These are phyloP conservation scores for Chlorodrepanis virens DNA, from an alignment of 2,113 vertebrate genomes.

Conservation along the genomic window DNA sequence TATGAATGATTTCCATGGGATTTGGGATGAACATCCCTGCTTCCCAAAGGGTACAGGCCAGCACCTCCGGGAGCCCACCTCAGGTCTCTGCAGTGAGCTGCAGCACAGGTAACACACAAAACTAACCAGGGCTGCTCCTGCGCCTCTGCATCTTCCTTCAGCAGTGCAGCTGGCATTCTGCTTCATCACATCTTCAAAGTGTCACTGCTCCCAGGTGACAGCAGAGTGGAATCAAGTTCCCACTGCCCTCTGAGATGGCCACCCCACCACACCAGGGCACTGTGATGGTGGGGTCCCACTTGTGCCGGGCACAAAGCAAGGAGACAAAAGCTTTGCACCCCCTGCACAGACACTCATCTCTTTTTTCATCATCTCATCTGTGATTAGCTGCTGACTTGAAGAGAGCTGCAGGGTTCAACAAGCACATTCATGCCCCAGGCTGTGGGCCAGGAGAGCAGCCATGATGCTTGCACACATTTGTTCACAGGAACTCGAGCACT, in stretches of 20 bases:
- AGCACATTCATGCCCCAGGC: slow-evolving; percentile 29
- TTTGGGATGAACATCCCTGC: neutral
- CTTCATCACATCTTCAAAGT: neutral
- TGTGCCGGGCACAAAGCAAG: neutral
- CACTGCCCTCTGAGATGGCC: neutral
- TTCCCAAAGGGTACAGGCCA: neutral
- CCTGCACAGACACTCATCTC: neutral
- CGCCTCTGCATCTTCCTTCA: neutral
- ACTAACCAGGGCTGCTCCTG: neutral
- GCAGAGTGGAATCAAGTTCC: neutral
- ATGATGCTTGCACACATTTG: neutral
- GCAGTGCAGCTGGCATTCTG: neutral
- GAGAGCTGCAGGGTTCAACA: slow-evolving; percentile 38
- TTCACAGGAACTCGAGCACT: neutral
- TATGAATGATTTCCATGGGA: neutral
- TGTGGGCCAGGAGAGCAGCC: neutral
- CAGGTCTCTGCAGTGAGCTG: no score
- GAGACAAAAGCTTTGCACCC: neutral
- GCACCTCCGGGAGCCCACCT: neutral
- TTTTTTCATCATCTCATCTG: slow-evolving; percentile 24
- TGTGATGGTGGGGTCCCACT: neutral
- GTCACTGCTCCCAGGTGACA: neutral
- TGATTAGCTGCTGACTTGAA: slow-evolving; percentile 22
- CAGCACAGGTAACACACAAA: neutral
- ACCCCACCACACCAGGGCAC: neutral